Base-by-base conservation (phyloP, 2,797 vertebrate species). In the Sebastes kiyomatsui region DNA sequence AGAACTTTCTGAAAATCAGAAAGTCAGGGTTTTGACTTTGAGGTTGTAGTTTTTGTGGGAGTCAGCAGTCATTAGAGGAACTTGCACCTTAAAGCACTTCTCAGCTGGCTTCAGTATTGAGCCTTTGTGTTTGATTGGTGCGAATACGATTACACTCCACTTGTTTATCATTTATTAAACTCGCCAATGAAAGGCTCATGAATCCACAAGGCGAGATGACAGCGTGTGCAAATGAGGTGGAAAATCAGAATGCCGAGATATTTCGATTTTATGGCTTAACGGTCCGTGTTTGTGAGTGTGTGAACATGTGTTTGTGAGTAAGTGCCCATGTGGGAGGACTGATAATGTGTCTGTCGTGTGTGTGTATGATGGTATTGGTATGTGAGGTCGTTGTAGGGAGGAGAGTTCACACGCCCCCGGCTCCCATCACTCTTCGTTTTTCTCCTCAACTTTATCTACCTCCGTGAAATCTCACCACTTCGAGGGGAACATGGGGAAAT, bases 341-440 rank as follows among this genome's bases (percentile, higher is more conserved):
- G 72, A 81, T 75, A 65, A 73, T 28, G 25, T 69, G 73, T 77
- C 18, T 62, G 66, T 79, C 42, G 52, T 75, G 49, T 79, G 75
- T 79, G 73, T 61, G 70, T 73, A 58, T 71, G 52, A 66, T 71
- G 46, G 60, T 35, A 52, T 72, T 83, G 82, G 74, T 81, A 87
- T 88, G 84, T 74, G 61, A 64, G 66, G 62, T 23, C 46, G 52
- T 68, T 56, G 35, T 20, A 49, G 76, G 74, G 84, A 86, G 81
- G 81, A 83, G 72, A 71, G 65, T 80, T 89, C 77, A 67, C 87
- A 88, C 33, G 11, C 38, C 74, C 54, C 80, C 72, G 75, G 58
- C 64, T 68, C 3, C 22, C 71, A 87, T 83, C 76, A 73, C 27
- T 86, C 74, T 56, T 52, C 11, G 1, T 67, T 78, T 79, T 82